Evolutionary conservation across 1,140 invertebrate genomes (phyloP).

Genomic region (Lysiphlebus fabarum): DNA sequence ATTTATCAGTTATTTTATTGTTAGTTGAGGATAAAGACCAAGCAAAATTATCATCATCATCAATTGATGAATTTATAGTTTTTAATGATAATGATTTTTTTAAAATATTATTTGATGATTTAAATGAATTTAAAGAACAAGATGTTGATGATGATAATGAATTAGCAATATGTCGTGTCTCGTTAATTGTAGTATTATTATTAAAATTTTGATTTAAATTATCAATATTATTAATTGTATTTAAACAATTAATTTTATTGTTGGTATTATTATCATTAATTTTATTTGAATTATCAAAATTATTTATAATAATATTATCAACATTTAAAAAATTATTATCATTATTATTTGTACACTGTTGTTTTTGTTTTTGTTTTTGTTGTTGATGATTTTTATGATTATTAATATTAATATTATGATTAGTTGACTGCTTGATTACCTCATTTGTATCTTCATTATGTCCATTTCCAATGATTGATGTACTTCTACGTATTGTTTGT

Average conservation of each 20-base stretch:
- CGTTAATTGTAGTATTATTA: no score
- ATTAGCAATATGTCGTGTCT: background rate
- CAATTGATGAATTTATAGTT: background rate
- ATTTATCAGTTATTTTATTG: constrained; percentile 36
- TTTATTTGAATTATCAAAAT: background rate
- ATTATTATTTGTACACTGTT: background rate
- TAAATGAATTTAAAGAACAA: background rate
- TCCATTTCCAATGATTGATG: constrained; percentile 29
- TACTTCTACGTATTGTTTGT: constrained; percentile 16
- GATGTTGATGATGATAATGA: constrained; percentile 7
- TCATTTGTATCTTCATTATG: constrained; percentile 35
- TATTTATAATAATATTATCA: constrained; percentile 9
- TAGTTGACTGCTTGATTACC: constrained; percentile 32
- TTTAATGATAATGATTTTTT: constrained; percentile 11
- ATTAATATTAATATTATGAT: constrained; percentile 11
- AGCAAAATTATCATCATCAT: constrained; percentile 24
- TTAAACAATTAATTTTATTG: constrained; percentile 3
- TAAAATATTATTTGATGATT: constrained; percentile 12
- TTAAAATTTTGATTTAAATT: background rate
- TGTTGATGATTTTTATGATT: background rate
- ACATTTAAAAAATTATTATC: background rate
- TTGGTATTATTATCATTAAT: constrained; percentile 12
- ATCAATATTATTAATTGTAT: constrained; percentile 9
- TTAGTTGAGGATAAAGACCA: constrained; percentile 20
- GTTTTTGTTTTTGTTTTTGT: constrained; percentile 16